These are phyloP conservation scores for Nannospalax galili DNA, from an alignment of 2,113 vertebrate genomes.

Conservation along the genomic window DNA sequence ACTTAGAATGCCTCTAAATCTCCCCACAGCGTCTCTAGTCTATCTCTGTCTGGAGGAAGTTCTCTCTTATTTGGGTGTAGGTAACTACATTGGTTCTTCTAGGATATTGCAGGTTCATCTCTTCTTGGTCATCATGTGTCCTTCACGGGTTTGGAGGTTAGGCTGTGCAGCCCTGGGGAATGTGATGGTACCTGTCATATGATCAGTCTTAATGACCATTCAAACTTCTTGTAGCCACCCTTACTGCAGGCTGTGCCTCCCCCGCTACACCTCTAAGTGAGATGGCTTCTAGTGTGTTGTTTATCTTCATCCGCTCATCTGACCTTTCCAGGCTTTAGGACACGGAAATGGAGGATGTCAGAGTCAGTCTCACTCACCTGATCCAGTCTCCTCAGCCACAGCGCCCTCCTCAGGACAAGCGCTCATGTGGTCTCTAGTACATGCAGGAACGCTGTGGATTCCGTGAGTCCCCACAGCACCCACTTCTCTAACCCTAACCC, in stretches of 20 bases:
- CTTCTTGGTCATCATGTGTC: not conserved
- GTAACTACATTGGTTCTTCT: not conserved
- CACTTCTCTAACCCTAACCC: not conserved
- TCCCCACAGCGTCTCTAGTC: not conserved
- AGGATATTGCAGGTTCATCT: not conserved
- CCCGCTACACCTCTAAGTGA: not conserved
- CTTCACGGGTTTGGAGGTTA: not conserved
- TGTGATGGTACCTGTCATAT: not conserved
- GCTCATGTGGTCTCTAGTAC: no score
- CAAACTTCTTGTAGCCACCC: not conserved
- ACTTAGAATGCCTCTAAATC: not conserved
- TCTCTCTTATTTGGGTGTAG: not conserved
- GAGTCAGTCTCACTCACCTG: not conserved
- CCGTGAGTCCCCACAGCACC: not conserved
- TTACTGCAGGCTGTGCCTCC: not conserved
- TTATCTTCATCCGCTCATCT: not conserved
- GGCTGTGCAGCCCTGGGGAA: not conserved
- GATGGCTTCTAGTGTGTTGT: not conserved
- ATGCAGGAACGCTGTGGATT: not conserved
- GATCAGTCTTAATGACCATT: not conserved
- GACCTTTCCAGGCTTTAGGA: not conserved
- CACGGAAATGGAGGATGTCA: not conserved
- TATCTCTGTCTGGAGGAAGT: not conserved
- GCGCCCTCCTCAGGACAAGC: no score
- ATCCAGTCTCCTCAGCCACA: not conserved